Base-by-base conservation (phyloP, 2,797 vertebrate species). In the Enteromius radiatus region DNA sequence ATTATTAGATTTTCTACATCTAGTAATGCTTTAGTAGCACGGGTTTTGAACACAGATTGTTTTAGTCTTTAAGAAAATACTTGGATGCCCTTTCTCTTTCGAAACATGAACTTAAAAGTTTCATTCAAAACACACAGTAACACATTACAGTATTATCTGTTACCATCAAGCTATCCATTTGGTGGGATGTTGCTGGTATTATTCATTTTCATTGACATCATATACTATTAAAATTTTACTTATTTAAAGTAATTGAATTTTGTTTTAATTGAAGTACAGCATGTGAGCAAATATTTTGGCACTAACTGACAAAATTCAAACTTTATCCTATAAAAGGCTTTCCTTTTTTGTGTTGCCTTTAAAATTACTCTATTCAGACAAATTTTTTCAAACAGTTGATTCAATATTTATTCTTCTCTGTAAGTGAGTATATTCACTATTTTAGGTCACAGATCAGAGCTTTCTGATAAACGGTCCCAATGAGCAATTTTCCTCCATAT, bases 401-500 rank as follows among this genome's bases (percentile, higher is more conserved):
- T 8, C 14, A 47, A 11, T 49, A 45, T 71, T 71, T 45, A 71
- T 47, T 74, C 5, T 21, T 15, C 8, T 1, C 3, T 45, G 1
- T 45, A 23, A 69, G 11, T 12, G n/a, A 63, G n/a, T 49, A 28
- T n/a, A 31, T 28, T 28, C n/a, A 5, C 82, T 93, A 93, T 70
- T 92, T 83, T 68, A 95, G 90, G 74, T 97, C 91, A 91, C 98
- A 99, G 63, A 91, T 92, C 61, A 99, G 86, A 4, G 96, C 95
- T 93, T 95, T 97, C 80, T 99, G 97, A 88, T 92, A 98, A 69
- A 98, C 89, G 0, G 96, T 96, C 77, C 97, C 97, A 3, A 99
- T 95, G 12, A 99, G 94, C 67, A 99, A 89, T 68, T 96, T 96
- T 4, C 93, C 83, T 38, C 84, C 87, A 0, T 96, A 94, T 0